Percentiles rank a stretch among this genome's conserved stretches.
Conservation (phyloP, 2,113 vertebrate genomes). For the Chloropsis hardwickii region DNA sequence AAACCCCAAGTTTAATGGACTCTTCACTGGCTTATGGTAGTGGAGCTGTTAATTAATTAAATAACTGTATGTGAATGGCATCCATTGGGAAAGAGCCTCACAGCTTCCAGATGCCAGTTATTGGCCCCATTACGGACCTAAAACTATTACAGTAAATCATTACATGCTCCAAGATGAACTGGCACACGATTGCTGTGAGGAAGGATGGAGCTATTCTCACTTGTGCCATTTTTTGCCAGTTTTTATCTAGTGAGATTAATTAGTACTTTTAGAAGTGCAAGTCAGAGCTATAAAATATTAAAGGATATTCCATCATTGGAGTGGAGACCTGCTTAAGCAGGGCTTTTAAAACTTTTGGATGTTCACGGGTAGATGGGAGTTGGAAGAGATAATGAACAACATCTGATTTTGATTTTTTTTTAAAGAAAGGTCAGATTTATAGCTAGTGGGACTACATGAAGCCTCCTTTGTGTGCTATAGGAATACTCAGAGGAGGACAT, state of each 20-base stretch:
- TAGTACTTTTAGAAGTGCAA: conserved; percentile 65
- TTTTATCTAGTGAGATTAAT: conserved; percentile 73
- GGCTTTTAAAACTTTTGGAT: conserved; percentile 10
- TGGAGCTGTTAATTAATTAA: conserved; percentile 69
- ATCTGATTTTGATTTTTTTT: not conserved
- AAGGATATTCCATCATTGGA: conserved; percentile 21
- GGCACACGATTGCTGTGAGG: conserved; percentile 43
- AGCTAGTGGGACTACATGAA: not conserved
- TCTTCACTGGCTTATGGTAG: conserved; percentile 41
- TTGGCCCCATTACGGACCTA: conserved; percentile 49
- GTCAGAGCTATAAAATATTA: conserved; percentile 66
- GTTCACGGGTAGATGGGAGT: not conserved
- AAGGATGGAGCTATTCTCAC: conserved; percentile 59
- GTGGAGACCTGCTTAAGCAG: conserved; percentile 17
- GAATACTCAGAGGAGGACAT: conserved; percentile 29
- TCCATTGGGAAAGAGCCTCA: conserved; percentile 62
- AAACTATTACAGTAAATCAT: conserved; percentile 64
- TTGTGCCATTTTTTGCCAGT: conserved; percentile 63
- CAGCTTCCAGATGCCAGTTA: conserved; percentile 70
- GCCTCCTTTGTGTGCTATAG: not conserved
- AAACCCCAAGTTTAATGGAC: conserved; percentile 32
- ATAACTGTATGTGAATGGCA: conserved; percentile 61
- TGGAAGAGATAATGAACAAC: not conserved
- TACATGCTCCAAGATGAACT: conserved; percentile 52
- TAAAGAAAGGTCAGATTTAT: not conserved